A percentile compares a stretch with the other conserved stretches of the same genome.
Evolutionary conservation across 2,797 vertebrate genomes (phyloP).

Genomic region (Cichlasoma orientale): DNA sequence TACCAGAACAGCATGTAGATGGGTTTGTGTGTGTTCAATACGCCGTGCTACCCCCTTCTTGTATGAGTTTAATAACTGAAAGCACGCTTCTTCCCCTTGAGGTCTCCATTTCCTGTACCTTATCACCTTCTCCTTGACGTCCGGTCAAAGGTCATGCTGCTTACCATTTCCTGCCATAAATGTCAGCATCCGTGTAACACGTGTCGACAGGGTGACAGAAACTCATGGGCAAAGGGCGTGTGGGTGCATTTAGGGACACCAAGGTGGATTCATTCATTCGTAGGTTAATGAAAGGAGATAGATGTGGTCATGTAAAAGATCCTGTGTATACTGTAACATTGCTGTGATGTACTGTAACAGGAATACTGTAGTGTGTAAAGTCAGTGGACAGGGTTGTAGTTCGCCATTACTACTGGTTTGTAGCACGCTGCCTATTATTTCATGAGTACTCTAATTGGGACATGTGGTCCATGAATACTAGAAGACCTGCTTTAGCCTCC

Average conservation of each 20-base stretch:
- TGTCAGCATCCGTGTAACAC: constrained; percentile 12
- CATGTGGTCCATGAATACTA: neutral
- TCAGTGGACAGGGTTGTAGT: neutral
- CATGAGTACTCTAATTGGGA: neutral
- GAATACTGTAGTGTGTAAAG: neutral
- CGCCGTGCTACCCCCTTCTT: neutral
- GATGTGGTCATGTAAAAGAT: neutral
- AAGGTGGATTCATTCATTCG: neutral
- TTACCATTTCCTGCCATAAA: constrained; percentile 18
- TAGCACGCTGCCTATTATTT: neutral
- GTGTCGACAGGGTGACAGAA: constrained; percentile 16
- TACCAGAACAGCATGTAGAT: neutral
- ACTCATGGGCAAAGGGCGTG: neutral
- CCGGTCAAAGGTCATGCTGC: constrained; percentile 32
- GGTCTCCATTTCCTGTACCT: neutral
- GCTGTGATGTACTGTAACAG: neutral
- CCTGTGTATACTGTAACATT: neutral
- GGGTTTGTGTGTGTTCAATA: constrained; percentile 22
- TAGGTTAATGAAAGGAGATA: neutral
- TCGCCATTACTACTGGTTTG: neutral
- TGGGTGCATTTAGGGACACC: constrained; percentile 16
- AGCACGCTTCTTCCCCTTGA: neutral
- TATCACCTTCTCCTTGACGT: constrained; percentile 26
- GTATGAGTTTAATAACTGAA: constrained; percentile 37
- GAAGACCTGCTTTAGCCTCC: neutral